Evolutionary conservation across 2,113 vertebrate species (phyloP), one percentile per base, ranked within the genome.

Genomic region (Clupea harengus): DNA sequence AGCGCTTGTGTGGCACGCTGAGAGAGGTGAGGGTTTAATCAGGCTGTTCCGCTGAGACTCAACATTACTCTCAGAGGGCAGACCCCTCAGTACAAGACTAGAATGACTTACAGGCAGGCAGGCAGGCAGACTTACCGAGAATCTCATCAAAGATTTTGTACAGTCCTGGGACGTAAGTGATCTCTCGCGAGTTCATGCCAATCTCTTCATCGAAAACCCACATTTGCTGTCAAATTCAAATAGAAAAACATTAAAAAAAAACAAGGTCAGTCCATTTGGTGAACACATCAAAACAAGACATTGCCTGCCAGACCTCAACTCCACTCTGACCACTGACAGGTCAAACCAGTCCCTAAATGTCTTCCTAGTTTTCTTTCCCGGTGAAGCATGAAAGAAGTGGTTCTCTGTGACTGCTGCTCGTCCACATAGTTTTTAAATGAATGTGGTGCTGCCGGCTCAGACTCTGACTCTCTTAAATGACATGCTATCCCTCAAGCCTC

Each of bases 111-210:
- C 25, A 28, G 20, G 4, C 28, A 81, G n/a, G 5, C 44, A 9
- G 49, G 57, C 20, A 82, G 57, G 39, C 60, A 9, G 1, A 88
- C 98, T 97, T 92, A 99, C 98, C 98, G 9, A 99, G 96, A 90
- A 99, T 99, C 95, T 99, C 98, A 96, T 99, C 98, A 94, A 99
- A 99, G 92, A 99, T 99, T 94, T 99, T 99, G 93, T 99, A 99
- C 52, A 99, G 94, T 89, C 98, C 98, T 45, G 98, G 98, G 88
- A 99, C 98, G 89, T 96, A 99, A 15, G 98, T 98, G 92, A 99
- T 96, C 87, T 99, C 98, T 91, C 98, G 95, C 93, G 96, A 95
- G 92, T 99, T 99, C 97, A 99, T 99, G 88, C 98, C 98, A 1
- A 96, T 86, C 4, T 99, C 97, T 93, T 99, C 98, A 93, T 99